These are phyloP conservation scores for Dryobates pubescens DNA, from an alignment of 2,797 vertebrate species.

Conservation along the genomic window DNA sequence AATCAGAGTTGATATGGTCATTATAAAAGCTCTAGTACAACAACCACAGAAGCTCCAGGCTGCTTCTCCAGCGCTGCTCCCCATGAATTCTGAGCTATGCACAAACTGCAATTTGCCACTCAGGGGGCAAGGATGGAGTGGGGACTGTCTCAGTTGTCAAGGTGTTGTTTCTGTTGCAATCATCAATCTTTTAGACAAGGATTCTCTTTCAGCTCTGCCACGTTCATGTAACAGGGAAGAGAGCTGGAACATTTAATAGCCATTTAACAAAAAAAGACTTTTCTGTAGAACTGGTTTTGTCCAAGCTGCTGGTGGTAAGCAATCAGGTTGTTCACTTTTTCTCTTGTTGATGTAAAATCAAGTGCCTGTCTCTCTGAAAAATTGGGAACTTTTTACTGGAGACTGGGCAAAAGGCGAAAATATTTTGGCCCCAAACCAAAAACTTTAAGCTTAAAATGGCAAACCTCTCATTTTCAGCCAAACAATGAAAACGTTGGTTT, in stretches of 20 bases:
- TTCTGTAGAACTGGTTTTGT: background rate
- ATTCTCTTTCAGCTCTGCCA: background rate
- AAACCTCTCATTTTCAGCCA: slow-evolving; percentile 67
- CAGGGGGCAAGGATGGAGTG: background rate
- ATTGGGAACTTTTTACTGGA: slow-evolving; percentile 60
- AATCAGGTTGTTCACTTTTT: background rate
- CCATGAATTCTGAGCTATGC: background rate
- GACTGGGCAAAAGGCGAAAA: slow-evolving; percentile 44
- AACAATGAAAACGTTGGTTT: slow-evolving; percentile 64
- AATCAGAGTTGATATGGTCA: accelerated
- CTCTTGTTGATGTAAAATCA: slow-evolving; percentile 22
- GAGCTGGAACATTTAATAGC: background rate
- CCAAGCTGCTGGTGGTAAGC: background rate
- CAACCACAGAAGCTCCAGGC: background rate
- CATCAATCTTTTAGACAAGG: background rate
- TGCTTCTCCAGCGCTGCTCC: background rate
- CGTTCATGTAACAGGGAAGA: background rate
- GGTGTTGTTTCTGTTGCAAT: background rate
- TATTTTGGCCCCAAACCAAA: slow-evolving; percentile 43
- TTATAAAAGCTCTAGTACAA: background rate
- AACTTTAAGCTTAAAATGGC: slow-evolving; percentile 60
- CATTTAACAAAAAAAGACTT: background rate
- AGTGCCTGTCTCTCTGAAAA: slow-evolving; percentile 52
- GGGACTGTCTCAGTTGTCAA: background rate
- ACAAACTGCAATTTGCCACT: background rate